phyloP scores from a whole-genome alignment of 2,113 vertebrate species.

The Lycaon pictus region DNA sequence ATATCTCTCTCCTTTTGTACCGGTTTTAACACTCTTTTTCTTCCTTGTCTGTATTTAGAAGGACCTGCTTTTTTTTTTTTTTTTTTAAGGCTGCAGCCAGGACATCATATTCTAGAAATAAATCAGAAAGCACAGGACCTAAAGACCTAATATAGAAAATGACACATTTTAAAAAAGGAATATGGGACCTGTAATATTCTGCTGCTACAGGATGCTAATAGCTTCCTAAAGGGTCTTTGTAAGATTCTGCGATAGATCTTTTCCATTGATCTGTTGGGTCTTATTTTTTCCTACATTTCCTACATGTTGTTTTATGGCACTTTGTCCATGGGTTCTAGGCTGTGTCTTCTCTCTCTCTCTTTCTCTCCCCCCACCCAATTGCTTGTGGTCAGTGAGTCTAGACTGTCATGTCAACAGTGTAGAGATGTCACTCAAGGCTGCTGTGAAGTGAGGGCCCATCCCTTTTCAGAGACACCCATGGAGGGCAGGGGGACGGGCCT shows the following conservation, averaged over 20 bases:
- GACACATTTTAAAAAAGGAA: background rate
- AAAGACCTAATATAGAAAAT: conserved; percentile 41
- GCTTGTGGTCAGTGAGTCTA: background rate
- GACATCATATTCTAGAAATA: conserved; percentile 34
- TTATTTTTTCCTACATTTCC: background rate
- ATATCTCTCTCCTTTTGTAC: background rate
- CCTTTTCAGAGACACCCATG: background rate
- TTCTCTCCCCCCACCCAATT: background rate
- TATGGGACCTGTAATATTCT: background rate
- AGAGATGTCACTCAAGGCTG: background rate
- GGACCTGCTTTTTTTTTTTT: background rate
- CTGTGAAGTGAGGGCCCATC: background rate
- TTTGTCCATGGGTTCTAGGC: background rate
- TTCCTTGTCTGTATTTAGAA: conserved; percentile 39
- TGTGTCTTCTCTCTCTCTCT: background rate
- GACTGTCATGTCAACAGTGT: background rate
- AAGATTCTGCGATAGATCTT: background rate
- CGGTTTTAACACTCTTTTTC: background rate
- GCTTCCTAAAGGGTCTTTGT: background rate
- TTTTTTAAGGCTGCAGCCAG: background rate
- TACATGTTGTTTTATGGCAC: background rate
- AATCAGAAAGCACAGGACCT: background rate
- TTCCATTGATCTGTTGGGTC: background rate
- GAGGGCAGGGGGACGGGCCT: background rate
- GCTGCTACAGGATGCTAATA: background rate